These are phyloP conservation scores for Hemicentrotus pulcherrimus DNA, from an alignment of 35 echinoderm and acorn worm species.

Conservation along the genomic window DNA sequence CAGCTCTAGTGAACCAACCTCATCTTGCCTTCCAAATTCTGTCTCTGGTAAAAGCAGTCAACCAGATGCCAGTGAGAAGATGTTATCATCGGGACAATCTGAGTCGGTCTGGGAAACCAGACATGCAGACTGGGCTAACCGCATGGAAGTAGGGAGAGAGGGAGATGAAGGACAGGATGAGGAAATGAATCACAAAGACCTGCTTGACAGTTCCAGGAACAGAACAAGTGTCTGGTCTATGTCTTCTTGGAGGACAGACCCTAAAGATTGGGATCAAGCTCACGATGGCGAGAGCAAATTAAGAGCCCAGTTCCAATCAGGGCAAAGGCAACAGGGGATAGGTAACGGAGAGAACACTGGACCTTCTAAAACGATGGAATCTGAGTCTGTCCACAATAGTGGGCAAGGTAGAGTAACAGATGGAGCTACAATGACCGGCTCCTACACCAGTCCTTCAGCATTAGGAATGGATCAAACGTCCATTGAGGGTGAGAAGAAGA, in stretches of 20 bases:
- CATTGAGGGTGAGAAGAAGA: background rate
- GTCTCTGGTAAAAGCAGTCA: background rate
- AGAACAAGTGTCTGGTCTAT: background rate
- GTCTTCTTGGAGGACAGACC: constrained; percentile 25
- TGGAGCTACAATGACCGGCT: background rate
- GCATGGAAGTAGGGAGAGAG: background rate
- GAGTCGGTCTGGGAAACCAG: background rate
- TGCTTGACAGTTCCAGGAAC: background rate
- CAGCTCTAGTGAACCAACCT: background rate
- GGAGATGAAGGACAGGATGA: background rate
- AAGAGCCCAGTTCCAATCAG: background rate
- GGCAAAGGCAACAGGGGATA: background rate
- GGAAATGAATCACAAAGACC: background rate
- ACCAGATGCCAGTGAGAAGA: background rate
- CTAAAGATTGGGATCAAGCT: constrained; percentile 20
- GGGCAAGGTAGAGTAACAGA: background rate
- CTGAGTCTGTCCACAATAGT: background rate
- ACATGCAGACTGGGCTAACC: background rate
- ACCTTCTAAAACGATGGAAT: background rate
- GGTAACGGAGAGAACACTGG: background rate
- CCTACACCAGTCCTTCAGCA: background rate
- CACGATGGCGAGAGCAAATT: background rate
- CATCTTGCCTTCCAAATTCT: background rate
- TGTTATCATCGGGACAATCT: background rate
- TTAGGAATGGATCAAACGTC: background rate